Evolutionary conservation across 2,888 invertebrate genomes (phyloP).

Genomic region (Penaeus monodon): DNA sequence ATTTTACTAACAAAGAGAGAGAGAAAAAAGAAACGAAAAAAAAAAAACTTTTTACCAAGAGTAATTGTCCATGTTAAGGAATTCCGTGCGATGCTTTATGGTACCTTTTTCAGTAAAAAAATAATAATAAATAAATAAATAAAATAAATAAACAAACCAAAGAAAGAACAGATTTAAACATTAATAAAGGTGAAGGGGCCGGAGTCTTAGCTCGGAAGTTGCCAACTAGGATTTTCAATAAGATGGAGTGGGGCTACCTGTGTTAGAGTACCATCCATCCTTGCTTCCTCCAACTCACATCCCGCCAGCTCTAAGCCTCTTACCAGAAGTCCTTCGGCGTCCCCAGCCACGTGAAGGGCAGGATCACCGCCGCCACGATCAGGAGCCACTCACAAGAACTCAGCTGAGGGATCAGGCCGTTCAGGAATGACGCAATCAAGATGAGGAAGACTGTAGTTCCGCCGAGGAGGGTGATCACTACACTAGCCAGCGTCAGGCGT

Average conservation of each 20-base stretch:
- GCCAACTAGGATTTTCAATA: too few relatives aligned
- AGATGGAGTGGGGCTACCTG: too few relatives aligned
- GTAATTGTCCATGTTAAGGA: too few relatives aligned
- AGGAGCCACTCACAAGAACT: slow-evolving; percentile 78
- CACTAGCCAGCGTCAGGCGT: slow-evolving; percentile 22
- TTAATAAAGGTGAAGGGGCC: too few relatives aligned
- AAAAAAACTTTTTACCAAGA: background rate
- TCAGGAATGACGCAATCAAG: slow-evolving; percentile 52
- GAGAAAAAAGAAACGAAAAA: background rate
- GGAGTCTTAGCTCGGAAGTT: too few relatives aligned
- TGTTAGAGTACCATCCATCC: background rate
- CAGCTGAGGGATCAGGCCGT: slow-evolving; percentile 67
- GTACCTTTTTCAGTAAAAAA: too few relatives aligned
- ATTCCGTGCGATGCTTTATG: too few relatives aligned
- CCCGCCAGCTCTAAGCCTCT: slow-evolving; percentile 67
- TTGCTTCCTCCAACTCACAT: background rate
- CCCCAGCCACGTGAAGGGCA: slow-evolving; percentile 78
- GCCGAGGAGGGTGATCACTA: slow-evolving; percentile 50
- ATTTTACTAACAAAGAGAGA: background rate
- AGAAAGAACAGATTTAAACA: background rate
- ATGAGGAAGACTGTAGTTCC: slow-evolving; percentile 59
- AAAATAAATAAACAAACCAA: background rate
- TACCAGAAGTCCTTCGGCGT: slow-evolving; percentile 82
- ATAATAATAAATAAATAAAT: background rate
- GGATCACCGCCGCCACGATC: slow-evolving; percentile 75